Evolutionary conservation across 2,113 vertebrate genomes (phyloP), one percentile per base, ranked within the genome.

Genomic region (Ctenomys sociabilis): DNA sequence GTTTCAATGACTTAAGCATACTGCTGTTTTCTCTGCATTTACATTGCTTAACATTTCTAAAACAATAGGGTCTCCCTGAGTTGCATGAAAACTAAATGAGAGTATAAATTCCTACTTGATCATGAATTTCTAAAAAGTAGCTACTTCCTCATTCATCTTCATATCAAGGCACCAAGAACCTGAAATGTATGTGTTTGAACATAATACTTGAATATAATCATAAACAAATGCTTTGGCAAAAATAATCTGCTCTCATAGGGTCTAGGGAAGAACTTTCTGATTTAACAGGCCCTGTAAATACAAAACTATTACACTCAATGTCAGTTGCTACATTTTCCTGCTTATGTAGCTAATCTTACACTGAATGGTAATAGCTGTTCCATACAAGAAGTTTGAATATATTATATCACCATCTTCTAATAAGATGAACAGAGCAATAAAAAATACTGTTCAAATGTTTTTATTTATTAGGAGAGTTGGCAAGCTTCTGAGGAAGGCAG

Each of bases 11-110:
- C 63, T 78, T 30, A 77, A 3, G 73, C 28, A 78, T 61, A 84
- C 19, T 90, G 21, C 78, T 52, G 22, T 70, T 70, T 9, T 94
- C 45, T 70, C 52, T 80, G 13, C 3, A 17, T 84, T 94, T 95
- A 64, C 91, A 72, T n/a, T 61, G 28, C 30, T 59, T 97, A 40
- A n/a, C 40, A n/a, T 9, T 30, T 97, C 43, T 94, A 93, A 93
- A 86, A 73, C 2, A 88, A 30, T 8, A 43, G 22, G 52, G 45
- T 43, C 54, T 96, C 43, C 68, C 9, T 85, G 66, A 52, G 66
- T 21, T 87, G 49, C 21, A 13, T 52, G 35, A 21, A 7, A 73
- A 86, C 70, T 68, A 70, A 75, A 90, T 91, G 37, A 94, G 73
- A 94, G 75, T 13, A 19, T 24, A 32, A 78, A 80, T n/a, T 75